Conservation (phyloP, 2,888 invertebrate genomes). For the Chaitophorus viminalis region DNA sequence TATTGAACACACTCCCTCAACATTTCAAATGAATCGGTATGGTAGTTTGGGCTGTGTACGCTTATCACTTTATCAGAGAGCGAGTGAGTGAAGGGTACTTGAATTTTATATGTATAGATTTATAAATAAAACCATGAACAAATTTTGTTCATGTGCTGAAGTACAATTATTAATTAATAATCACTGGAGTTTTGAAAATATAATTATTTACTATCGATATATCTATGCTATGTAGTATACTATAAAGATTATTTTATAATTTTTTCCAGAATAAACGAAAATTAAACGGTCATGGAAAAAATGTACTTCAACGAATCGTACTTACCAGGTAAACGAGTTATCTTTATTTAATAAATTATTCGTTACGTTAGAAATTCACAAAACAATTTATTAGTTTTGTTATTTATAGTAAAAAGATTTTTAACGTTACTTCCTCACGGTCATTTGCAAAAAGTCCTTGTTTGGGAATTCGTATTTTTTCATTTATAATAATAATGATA, state of each 20-base stretch:
- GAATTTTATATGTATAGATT: no score
- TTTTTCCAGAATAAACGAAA: conserved; percentile 30
- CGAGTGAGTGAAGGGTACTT: no score
- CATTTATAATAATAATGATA: background rate
- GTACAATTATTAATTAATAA: background rate
- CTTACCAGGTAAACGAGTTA: conserved; percentile 52
- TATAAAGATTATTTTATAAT: background rate
- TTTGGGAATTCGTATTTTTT: background rate
- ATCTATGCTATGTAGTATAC: background rate
- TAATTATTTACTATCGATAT: background rate
- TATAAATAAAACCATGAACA: background rate
- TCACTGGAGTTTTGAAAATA: background rate
- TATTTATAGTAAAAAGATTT: background rate
- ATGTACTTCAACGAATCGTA: conserved; percentile 47
- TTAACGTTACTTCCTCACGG: background rate
- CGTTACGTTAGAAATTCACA: background rate
- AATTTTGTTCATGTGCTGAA: background rate
- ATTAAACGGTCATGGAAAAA: conserved; percentile 26
- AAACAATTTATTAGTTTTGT: background rate
- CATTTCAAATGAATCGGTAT: no score
- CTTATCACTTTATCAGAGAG: no score
- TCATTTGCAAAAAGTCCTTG: background rate
- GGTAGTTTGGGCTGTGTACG: no score
- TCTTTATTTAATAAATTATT: background rate
- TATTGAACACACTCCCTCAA: no score